Percentiles rank a stretch among this genome's conserved stretches.
phyloP scores from a whole-genome alignment of 2,797 vertebrate species.

The Tragelaphus eurycerus region DNA sequence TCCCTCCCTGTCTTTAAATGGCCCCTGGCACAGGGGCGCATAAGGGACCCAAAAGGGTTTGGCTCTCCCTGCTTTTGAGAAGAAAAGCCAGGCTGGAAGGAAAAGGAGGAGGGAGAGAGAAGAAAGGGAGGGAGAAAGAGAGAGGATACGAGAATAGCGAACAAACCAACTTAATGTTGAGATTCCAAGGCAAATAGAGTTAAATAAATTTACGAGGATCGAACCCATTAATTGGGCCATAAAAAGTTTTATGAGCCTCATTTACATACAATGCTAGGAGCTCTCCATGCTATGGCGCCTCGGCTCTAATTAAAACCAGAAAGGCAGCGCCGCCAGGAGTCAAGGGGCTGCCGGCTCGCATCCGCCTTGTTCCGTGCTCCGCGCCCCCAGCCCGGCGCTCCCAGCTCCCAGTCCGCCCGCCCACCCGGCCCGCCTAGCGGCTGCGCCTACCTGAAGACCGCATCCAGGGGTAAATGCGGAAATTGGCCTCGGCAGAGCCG shows the following conservation, averaged over 20 bases:
- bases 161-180: slow-evolving; percentile 76
- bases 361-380: not conserved
- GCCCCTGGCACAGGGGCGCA: not conserved
- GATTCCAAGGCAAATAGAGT: slow-evolving; percentile 84
- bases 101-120: not conserved
- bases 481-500: slow-evolving; percentile 88
- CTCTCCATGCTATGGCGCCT: slow-evolving; percentile 87
- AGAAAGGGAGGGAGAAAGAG: not conserved
- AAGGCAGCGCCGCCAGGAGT: slow-evolving; percentile 81
- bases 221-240: slow-evolving; percentile 88
- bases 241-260: slow-evolving; percentile 96
- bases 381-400: not conserved
- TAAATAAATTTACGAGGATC: slow-evolving; percentile 88
- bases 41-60: not conserved
- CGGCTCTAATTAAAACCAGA: slow-evolving; percentile 91
- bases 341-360: slow-evolving; percentile 58
- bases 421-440: slow-evolving; percentile 64
- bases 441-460: slow-evolving; percentile 91
- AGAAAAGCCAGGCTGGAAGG: slow-evolving; percentile 25
- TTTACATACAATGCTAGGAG: slow-evolving; percentile 91
- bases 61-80: slow-evolving; percentile 32
- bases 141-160: slow-evolving; percentile 42
- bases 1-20: not conserved
- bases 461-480: slow-evolving; percentile 96
- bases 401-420: slow-evolving; percentile 63